Percentiles rank a stretch among this genome's conserved stretches.
These are phyloP conservation scores for Cygnus buccinator DNA, from an alignment of 2,113 vertebrate species.

Conservation along the genomic window DNA sequence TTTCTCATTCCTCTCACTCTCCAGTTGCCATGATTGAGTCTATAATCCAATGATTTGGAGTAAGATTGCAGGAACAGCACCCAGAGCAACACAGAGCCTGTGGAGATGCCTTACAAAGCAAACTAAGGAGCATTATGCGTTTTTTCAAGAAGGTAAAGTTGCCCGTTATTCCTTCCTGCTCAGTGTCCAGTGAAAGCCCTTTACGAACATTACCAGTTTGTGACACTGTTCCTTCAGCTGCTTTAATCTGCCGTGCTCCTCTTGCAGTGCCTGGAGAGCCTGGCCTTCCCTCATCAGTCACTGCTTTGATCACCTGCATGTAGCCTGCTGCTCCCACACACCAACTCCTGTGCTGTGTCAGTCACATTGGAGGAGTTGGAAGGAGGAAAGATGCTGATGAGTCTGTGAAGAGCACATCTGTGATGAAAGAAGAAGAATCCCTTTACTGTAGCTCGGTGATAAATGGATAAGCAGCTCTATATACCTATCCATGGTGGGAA, in stretches of 20 bases:
- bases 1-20: background rate
- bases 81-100: background rate
- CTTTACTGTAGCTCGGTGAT: background rate
- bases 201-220: background rate
- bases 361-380: background rate
- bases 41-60: background rate
- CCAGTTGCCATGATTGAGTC: background rate
- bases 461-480: background rate
- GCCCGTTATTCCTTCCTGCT: background rate
- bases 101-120: background rate
- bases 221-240: background rate
- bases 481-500: background rate
- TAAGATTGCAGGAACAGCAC: background rate
- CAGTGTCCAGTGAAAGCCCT: background rate
- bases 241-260: fast-evolving
- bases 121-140: background rate
- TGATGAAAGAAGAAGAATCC: background rate
- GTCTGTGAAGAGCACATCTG: background rate
- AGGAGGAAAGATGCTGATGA: background rate
- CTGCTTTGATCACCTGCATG: background rate
- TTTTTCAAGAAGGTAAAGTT: background rate
- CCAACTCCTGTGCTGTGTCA: background rate
- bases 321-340: background rate
- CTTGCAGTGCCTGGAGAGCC: fast-evolving
- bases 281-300: background rate